Base-by-base conservation (phyloP, 2,888 invertebrate genomes). In the Anoncus sp. region DNA sequence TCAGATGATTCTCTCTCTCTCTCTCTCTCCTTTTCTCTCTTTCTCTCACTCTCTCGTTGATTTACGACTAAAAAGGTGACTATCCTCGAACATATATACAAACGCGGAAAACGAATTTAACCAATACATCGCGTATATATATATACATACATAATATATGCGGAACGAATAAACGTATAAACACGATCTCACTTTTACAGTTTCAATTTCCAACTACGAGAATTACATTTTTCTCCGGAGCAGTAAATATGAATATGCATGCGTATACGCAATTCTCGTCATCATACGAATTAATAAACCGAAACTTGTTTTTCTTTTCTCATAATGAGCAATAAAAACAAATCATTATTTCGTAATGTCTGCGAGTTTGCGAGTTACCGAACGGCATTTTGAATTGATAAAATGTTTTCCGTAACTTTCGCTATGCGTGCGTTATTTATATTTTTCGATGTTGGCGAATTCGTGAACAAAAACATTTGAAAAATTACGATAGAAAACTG, bases 1-100 rank as follows among this genome's bases (percentile, higher is more conserved):
- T 57, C 35, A 16, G 55, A 63, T 65, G 38, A 57, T 66, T 66
- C 59, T 16, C 43, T 69, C 75, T 69, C 38, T 45, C 38, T 43
- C 31, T 74, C 66, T n/a, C n/a, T n/a, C n/a, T n/a, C n/a, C n/a
- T n/a, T n/a, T n/a, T 51, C 35, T 47, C 57, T 69, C 69, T 69
- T 49, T 57, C 38, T 47, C 20, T 59, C 57, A 31, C 38, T 47
- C 45, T 43, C 24, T 7, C 18, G 5, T 16, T 53, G 40, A 47
- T 55, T 51, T 45, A 45, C 71, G 43, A 57, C 14, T 38, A 38
- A 12, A 35, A 67, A 66, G 59, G 59, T 53, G 55, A 59, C 73
- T 57, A n/a, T 45, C 57, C 24, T 24, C 27, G 47, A 63, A 65
- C 55, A 74, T 57, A 51, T 43, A 16, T 57, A 51, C 53, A 16